Evolutionary conservation across 2,113 vertebrate genomes (phyloP), one percentile per base, ranked within the genome.

Genomic region (Seriola dumerili): DNA sequence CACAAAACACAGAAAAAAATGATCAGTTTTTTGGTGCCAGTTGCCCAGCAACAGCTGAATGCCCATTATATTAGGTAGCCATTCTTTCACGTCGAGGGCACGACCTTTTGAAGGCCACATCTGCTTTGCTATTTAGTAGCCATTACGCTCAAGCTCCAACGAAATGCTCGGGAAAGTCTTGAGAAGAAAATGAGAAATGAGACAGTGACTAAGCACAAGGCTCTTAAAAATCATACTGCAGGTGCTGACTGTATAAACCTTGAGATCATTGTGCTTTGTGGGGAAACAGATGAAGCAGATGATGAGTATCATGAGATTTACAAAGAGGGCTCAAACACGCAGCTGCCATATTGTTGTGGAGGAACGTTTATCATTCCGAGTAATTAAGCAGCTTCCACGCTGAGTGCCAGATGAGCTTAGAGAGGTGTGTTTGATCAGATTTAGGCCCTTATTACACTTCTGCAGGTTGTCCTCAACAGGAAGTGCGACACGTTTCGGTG

Each of bases 401-500:
- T 11, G 34, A 14, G 23, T 72, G 21, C 69, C 76, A 61, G 58
- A 46, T 71, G 38, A 83, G 65, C 67, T 72, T 25, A 55, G 48
- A 54, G 42, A 54, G 61, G 72, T 62, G 16, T 50, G 71, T 77
- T 72, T 74, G 72, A 85, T 79, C 65, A 79, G 29, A 42, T 79
- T 75, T 46, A 69, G 64, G 50, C 48, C 14, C 29, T 59, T 52
- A 61, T 74, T 34, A 59, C 46, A 19, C 17, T 13, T 29, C n/a
- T 50, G 36, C 55, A 23, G 65, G 25, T 54, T 48, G 54, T 16
- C 42, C 25, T 42, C 34, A 32, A 14, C 44, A 38, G 29, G 23
- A 29, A 58, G 34, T 8, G 42, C 55, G 50, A 73, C 17, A 38
- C 16, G n/a, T 80, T 38, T 34, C 17, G 34, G 19, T 52, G 25